phyloP scores from a whole-genome alignment of 2,797 vertebrate species.

The Gymnothorax javanicus region DNA sequence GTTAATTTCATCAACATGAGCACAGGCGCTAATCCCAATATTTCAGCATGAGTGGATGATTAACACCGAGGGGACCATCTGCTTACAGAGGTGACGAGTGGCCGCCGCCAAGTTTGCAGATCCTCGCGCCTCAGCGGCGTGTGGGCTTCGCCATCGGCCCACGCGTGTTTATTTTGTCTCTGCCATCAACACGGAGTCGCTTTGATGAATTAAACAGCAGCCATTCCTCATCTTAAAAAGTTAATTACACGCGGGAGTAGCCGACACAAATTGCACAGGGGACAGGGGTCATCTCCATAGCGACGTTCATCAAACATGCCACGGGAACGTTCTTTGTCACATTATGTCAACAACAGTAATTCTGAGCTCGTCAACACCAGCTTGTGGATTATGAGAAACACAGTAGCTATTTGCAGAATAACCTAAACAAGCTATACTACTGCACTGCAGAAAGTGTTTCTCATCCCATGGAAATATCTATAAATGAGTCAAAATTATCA shows the following conservation, averaged over 20 bases:
- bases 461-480: too few relatives aligned
- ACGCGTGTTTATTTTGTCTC: conserved; percentile 40
- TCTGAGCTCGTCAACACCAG: neutral
- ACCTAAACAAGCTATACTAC: neutral
- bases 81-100: conserved; percentile 34
- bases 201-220: conserved; percentile 75
- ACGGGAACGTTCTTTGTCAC: conserved; percentile 34
- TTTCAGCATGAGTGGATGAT: conserved; percentile 46
- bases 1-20: conserved; percentile 62
- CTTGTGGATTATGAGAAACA: neutral
- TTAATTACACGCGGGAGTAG: conserved; percentile 65
- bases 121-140: conserved; percentile 5
- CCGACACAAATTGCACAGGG: conserved; percentile 52
- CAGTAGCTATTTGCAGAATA: neutral
- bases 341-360: conserved; percentile 20
- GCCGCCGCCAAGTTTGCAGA: neutral
- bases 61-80: conserved; percentile 38
- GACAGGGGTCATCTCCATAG: conserved; percentile 56
- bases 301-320: conserved; percentile 58
- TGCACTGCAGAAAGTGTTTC: neutral
- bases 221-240: conserved; percentile 71
- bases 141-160: neutral
- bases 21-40: conserved; percentile 60
- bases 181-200: conserved; percentile 36
- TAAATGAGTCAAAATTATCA: too few relatives aligned